Evolutionary conservation across 2,888 invertebrate species (phyloP).

Genomic region (Scotopteryx bipunctaria): DNA sequence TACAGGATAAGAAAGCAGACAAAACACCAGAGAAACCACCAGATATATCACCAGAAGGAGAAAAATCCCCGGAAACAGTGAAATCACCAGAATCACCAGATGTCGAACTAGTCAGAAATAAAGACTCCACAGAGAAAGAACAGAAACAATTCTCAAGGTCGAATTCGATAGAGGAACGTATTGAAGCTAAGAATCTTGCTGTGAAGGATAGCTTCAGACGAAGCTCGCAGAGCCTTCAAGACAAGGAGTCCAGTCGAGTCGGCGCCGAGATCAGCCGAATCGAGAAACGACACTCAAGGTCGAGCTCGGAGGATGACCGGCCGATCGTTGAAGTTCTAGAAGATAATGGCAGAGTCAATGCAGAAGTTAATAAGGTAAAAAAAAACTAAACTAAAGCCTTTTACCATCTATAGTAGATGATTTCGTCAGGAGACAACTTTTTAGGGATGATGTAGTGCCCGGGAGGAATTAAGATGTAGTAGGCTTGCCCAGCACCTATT

Average conservation of each 20-base stretch:
- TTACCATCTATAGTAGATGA: too few species aligned
- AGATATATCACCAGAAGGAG: too few species aligned
- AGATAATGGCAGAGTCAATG: constrained; percentile 39
- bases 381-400: too few species aligned
- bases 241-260: constrained; percentile 28
- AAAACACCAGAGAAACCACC: constrained; percentile 12
- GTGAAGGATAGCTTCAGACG: constrained; percentile 19
- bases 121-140: constrained; percentile 30
- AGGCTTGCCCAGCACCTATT: too few species aligned
- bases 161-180: constrained; percentile 38
- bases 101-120: constrained; percentile 30
- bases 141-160: constrained; percentile 37
- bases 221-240: constrained; percentile 27
- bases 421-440: too few species aligned
- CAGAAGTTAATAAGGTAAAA: constrained; percentile 28
- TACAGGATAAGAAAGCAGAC: constrained; percentile 63
- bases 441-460: too few species aligned
- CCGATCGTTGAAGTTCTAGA: constrained; percentile 37
- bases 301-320: constrained; percentile 45
- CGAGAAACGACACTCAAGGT: constrained; percentile 43
- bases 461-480: too few species aligned
- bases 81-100: constrained; percentile 37
- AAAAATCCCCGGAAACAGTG: not conserved
- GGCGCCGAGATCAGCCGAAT: constrained; percentile 34
- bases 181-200: constrained; percentile 30